phyloP scores from a whole-genome alignment of 2,797 vertebrate species.

The Serranus cabrilla region DNA sequence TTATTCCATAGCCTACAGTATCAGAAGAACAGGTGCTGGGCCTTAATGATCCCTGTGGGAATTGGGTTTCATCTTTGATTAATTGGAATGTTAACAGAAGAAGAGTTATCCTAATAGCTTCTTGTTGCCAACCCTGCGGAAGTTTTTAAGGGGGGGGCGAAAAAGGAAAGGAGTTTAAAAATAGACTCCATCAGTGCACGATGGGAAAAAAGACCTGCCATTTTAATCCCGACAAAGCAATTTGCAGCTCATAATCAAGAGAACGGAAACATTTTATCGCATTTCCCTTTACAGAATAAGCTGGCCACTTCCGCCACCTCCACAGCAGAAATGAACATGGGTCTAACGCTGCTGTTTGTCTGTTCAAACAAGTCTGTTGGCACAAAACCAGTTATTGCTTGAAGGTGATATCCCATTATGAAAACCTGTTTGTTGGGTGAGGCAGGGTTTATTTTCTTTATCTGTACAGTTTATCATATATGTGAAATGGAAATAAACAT shows the following conservation, averaged over 20 bases:
- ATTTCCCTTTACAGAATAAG: constrained; percentile 76
- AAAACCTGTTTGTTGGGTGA: neutral
- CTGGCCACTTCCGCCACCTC: constrained; percentile 57
- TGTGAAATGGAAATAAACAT: too few relatives aligned
- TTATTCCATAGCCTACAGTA: constrained; percentile 55
- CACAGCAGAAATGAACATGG: constrained; percentile 30
- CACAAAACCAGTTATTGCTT: neutral
- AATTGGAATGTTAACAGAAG: constrained; percentile 80
- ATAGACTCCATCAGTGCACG: constrained; percentile 77
- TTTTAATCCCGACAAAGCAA: constrained; percentile 83
- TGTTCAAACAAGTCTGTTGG: constrained; percentile 10
- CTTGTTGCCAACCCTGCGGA: constrained; percentile 76
- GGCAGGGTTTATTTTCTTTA: neutral
- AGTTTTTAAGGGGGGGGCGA: constrained; percentile 68
- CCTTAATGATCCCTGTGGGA: constrained; percentile 76
- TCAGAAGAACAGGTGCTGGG: constrained; percentile 72
- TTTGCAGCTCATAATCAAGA: constrained; percentile 83
- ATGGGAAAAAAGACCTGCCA: constrained; percentile 75
- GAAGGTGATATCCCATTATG: neutral
- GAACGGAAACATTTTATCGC: constrained; percentile 79
- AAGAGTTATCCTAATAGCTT: constrained; percentile 73
- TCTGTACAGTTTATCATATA: too few relatives aligned
- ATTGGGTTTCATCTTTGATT: constrained; percentile 75
- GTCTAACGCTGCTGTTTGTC: constrained; percentile 6
- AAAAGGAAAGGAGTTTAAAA: constrained; percentile 76